These are phyloP conservation scores for Spinus olivaceus DNA, from an alignment of 2,797 vertebrate genomes.

Conservation along the genomic window DNA sequence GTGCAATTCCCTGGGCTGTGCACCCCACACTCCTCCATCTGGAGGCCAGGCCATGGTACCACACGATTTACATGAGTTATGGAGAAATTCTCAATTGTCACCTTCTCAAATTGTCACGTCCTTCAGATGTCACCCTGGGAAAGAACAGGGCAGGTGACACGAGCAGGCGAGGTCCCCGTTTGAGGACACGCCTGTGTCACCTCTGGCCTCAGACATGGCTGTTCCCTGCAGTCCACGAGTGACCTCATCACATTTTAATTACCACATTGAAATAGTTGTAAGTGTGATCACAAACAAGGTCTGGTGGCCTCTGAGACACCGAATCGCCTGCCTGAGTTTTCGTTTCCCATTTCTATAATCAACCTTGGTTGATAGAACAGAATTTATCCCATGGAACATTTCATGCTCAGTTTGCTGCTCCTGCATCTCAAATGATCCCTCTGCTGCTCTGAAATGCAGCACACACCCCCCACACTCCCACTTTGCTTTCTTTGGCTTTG, in stretches of 20 bases:
- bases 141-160: not conserved
- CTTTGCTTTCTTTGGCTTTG: not conserved
- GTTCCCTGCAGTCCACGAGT: not conserved
- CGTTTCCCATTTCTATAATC: not conserved
- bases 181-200: not conserved
- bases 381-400: not conserved
- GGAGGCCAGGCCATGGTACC: accelerated
- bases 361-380: not conserved
- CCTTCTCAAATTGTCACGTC: not conserved
- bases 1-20: too few species aligned
- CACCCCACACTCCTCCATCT: not conserved
- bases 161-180: accelerated
- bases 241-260: not conserved
- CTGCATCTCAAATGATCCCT: not conserved
- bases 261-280: not conserved
- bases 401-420: not conserved
- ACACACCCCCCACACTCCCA: not conserved
- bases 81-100: not conserved
- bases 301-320: not conserved
- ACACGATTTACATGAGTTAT: accelerated
- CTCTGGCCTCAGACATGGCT: not conserved
- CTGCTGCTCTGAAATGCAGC: not conserved
- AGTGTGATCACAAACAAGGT: not conserved
- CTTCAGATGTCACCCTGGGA: not conserved
- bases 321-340: not conserved